phyloP scores from a whole-genome alignment of 2,888 invertebrate genomes.

The Mallateleia sp. region DNA sequence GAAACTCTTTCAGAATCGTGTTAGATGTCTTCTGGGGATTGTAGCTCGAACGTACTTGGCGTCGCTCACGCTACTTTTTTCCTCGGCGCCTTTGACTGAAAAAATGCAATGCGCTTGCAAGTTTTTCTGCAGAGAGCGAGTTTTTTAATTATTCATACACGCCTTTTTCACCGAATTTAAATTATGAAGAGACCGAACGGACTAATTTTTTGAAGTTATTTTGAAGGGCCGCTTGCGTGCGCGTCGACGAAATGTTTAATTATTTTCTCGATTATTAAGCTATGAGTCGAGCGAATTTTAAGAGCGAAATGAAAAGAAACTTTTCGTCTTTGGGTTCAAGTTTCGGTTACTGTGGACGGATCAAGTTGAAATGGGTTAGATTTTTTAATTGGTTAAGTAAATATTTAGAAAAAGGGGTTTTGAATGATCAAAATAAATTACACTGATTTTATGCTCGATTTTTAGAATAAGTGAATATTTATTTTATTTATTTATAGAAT shows the following conservation, averaged over 20 bases:
- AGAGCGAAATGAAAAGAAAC: too few relatives aligned
- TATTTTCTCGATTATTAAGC: conserved; percentile 29
- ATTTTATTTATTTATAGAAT: too few relatives aligned
- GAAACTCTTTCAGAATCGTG: conserved; percentile 24
- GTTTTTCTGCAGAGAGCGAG: conserved; percentile 19
- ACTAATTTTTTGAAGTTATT: conserved; percentile 29
- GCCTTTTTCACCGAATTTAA: conserved; percentile 22
- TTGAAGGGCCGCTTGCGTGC: conserved; percentile 5
- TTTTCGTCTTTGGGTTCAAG: too few relatives aligned
- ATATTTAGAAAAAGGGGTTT: too few relatives aligned
- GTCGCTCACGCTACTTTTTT: neutral
- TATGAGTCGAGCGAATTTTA: neutral
- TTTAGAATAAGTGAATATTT: too few relatives aligned
- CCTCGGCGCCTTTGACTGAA: conserved; percentile 23
- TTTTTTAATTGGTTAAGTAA: too few relatives aligned
- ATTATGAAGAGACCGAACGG: conserved; percentile 33
- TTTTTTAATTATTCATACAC: conserved; percentile 40
- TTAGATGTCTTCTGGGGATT: conserved; percentile 37
- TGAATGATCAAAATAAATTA: too few relatives aligned
- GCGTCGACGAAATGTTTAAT: conserved; percentile 3
- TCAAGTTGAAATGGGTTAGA: too few relatives aligned
- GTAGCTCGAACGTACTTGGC: conserved; percentile 8
- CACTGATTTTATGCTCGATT: too few relatives aligned
- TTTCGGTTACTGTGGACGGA: too few relatives aligned
- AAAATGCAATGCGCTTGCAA: conserved; percentile 37